These are phyloP conservation scores for Aplidium turbinatum DNA, from an alignment of 23 tunicate species.

Conservation along the genomic window DNA sequence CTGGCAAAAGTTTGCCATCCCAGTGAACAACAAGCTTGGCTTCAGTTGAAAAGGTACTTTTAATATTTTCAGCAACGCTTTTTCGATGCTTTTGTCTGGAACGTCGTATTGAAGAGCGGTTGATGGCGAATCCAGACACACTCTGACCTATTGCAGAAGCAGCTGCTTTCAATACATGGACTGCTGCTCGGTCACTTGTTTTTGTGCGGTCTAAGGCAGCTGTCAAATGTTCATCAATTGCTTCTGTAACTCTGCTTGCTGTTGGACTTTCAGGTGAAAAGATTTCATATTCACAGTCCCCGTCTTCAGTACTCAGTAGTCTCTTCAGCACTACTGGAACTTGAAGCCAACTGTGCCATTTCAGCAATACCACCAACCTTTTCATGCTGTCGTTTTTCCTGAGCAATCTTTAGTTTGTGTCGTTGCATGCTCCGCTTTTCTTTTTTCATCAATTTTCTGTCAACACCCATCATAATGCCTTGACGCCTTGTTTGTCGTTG, in stretches of 20 bases:
- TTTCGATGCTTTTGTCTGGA: no score
- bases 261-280: no score
- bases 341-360: background rate
- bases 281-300: background rate
- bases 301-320: background rate
- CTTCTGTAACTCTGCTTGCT: no score
- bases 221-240: slow-evolving; percentile 15
- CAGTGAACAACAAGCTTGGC: no score
- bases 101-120: slow-evolving; percentile 24
- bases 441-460: background rate
- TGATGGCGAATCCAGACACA: slow-evolving; percentile 1
- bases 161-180: slow-evolving; percentile 4
- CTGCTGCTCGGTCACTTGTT: slow-evolving; percentile 12
- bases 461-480: background rate
- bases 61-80: no score
- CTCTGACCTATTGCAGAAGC: slow-evolving; percentile 20
- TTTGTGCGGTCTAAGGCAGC: slow-evolving; percentile 6
- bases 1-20: no score
- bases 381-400: background rate
- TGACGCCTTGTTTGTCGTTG: slow-evolving; percentile 10
- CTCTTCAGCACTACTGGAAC: background rate
- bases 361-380: background rate
- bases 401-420: background rate
- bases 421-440: background rate
- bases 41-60: no score